Base-by-base conservation (phyloP, 2,797 vertebrate species). In the Mormyrops attenuatus region DNA sequence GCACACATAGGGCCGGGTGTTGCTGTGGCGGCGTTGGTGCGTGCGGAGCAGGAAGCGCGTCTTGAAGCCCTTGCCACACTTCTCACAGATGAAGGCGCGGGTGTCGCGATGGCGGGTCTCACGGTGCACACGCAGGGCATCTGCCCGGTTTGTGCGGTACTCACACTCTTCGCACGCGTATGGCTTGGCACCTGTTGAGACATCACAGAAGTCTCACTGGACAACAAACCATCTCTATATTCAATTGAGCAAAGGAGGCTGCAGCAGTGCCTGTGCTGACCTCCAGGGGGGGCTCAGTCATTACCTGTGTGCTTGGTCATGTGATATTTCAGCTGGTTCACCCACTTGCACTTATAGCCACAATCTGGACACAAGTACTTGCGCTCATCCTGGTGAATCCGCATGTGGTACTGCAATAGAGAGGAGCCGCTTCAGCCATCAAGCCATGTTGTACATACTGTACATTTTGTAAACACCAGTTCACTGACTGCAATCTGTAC, bases 331-430 rank as follows among this genome's bases (percentile, higher is more conserved):
- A 99, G 96, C 93, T 99, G 98, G 93, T 98, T 99, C 50, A 97
- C 96, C 99, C 99, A 99, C 93, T 99, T 99, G 96, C 99, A 99
- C 93, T 99, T 99, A 95, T 99, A 99, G 90, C 98, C 99, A 0
- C 99, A 99, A 84, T 99, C 97, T 0, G 98, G 98, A 92, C 99
- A 99, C 87, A 99, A 96, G 88, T 99, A 99, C 91, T 99, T 99
- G 90, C 97, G 96, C 91, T 99, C 98, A 15, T 99, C 97, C 92
- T 97, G 97, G 93, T 99, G 99, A 93, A 98, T 99, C 88, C 98
- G 96, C 98, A 98, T 99, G 89, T 99, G 99, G 93, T 99, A 98
- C 99, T 99, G 26, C 38, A 88, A 50, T 2, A 41, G 38, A n/a
- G 41, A 44, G 44, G 34, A 80, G 50, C 5, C 2, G 26, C 4